A percentile compares a stretch with the other conserved stretches of the same genome.
These are phyloP conservation scores for Cynocephalus volans DNA, from an alignment of 2,113 vertebrate species.

Conservation along the genomic window DNA sequence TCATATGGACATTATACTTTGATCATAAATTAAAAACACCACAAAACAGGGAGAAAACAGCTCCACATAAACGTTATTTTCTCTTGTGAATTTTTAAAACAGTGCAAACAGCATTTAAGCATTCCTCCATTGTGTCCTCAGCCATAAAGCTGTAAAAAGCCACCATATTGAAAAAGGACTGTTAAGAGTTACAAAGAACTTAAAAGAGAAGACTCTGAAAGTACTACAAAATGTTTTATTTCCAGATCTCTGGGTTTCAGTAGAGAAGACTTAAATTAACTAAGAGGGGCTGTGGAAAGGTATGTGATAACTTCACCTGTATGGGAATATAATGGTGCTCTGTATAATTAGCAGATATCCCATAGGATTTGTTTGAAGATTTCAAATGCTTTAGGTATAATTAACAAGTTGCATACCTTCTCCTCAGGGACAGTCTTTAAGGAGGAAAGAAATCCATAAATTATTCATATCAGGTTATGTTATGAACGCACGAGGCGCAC, in stretches of 20 bases:
- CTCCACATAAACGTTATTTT: too few relatives aligned
- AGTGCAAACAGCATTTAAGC: not conserved
- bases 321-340: not conserved
- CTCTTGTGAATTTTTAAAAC: not conserved
- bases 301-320: not conserved
- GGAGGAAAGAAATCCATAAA: not conserved
- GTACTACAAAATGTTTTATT: not conserved
- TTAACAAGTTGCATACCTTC: not conserved
- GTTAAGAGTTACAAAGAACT: not conserved
- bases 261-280: not conserved
- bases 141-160: not conserved
- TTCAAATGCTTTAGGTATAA: not conserved
- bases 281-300: not conserved
- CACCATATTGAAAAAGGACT: not conserved
- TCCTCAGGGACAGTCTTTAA: not conserved
- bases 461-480: not conserved
- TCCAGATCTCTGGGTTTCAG: not conserved
- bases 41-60: not conserved
- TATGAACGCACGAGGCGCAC: not conserved
- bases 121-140: not conserved
- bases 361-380: not conserved
- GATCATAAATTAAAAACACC: not conserved
- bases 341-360: not conserved
- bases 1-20: not conserved
- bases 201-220: not conserved